A percentile compares a stretch with the other conserved stretches of the same genome.
Conservation (phyloP, 2,888 invertebrate species). For the Lasioglossum figueresi region DNA sequence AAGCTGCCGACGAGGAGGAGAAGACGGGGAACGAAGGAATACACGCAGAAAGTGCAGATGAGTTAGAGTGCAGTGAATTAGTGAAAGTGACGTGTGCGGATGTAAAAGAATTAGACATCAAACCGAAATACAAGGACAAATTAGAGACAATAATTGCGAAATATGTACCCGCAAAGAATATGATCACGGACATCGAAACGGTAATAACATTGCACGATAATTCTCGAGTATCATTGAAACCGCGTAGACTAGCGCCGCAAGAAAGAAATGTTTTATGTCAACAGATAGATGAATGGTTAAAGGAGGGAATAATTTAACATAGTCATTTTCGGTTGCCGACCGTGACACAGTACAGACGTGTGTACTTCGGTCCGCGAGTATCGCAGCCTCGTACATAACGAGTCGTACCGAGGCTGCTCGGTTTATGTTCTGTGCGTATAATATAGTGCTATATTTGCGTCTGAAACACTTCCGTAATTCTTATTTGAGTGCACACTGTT, state of each 20-base stretch:
- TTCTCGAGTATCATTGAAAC: neutral
- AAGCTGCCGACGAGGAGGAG: no score
- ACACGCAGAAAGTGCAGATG: no score
- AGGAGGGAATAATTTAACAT: constrained; percentile 31
- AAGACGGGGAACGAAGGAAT: no score
- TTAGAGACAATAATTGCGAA: neutral
- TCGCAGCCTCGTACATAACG: no score
- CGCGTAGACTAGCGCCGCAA: constrained; percentile 1
- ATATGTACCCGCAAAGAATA: neutral
- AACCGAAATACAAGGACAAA: neutral
- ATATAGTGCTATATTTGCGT: no score
- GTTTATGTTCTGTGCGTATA: no score
- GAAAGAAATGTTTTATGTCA: neutral
- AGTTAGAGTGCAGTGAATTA: neutral
- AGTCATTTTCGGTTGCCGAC: neutral
- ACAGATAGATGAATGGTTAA: constrained; percentile 5
- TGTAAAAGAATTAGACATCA: neutral
- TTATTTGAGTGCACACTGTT: no score
- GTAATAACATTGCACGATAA: neutral
- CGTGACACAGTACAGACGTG: no score
- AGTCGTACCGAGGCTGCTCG: no score
- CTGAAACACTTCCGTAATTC: no score
- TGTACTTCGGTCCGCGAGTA: no score
- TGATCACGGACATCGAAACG: neutral
- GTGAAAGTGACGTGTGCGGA: neutral